Evolutionary conservation across 2,888 invertebrate genomes (phyloP).

Genomic region (Candidula unifasciata): DNA sequence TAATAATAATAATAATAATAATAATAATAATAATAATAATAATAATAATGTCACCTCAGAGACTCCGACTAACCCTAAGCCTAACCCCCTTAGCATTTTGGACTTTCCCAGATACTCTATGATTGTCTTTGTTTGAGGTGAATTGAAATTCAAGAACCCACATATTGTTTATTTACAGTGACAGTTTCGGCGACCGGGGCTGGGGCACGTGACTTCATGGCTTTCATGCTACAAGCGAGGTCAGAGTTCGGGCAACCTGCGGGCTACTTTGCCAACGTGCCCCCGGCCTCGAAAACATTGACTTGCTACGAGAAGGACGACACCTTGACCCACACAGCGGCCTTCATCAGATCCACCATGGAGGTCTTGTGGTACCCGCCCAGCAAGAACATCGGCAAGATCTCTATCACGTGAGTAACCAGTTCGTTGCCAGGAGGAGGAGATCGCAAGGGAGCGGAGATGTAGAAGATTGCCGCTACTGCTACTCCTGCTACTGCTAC

Average conservation of each 20-base stretch:
- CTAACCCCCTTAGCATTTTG: too few relatives aligned
- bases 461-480: too few relatives aligned
- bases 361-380: conserved; percentile 54
- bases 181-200: conserved; percentile 32
- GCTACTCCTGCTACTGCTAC: too few relatives aligned
- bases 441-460: too few relatives aligned
- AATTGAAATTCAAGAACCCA: too few relatives aligned
- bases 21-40: too few relatives aligned
- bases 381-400: conserved; percentile 46
- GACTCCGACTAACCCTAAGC: too few relatives aligned
- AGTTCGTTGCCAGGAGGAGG: background rate
- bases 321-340: conserved; percentile 54
- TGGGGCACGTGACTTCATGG: conserved; percentile 45
- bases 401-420: conserved; percentile 49
- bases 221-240: conserved; percentile 55
- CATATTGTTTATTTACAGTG: conserved; percentile 18
- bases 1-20: too few relatives aligned
- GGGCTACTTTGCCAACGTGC: conserved; percentile 44
- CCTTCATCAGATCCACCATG: conserved; percentile 50
- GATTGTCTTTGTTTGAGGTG: too few relatives aligned
- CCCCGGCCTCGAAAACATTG: conserved; percentile 49
- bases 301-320: conserved; percentile 44
- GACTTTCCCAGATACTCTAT: too few relatives aligned
- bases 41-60: too few relatives aligned
- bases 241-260: conserved; percentile 39